Evolutionary conservation across 1,140 invertebrate genomes (phyloP).

Genomic region (Fopius arisanus): DNA sequence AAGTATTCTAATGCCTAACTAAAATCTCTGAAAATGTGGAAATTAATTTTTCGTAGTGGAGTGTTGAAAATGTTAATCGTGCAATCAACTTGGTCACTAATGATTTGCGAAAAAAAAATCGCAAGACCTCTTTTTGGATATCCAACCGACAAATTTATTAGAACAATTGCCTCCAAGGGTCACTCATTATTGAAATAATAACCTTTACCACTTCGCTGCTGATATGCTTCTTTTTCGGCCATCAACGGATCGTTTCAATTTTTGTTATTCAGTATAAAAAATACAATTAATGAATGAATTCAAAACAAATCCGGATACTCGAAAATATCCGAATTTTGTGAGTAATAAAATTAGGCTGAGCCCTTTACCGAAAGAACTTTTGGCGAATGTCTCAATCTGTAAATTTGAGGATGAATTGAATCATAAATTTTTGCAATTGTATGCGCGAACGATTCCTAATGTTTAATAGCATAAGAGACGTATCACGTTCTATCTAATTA

Average conservation of each 20-base stretch:
- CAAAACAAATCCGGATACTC: not conserved
- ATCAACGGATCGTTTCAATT: not conserved
- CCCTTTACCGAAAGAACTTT: constrained; percentile 5
- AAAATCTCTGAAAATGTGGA: not conserved
- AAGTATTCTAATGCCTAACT: constrained; percentile 40
- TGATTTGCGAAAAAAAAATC: not conserved
- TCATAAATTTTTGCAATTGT: constrained; percentile 11
- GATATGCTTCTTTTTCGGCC: no score
- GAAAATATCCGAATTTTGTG: not conserved
- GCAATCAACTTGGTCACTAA: not conserved
- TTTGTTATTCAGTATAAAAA: not conserved
- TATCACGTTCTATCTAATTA: constrained; percentile 50
- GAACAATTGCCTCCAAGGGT: not conserved
- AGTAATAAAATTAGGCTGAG: not conserved
- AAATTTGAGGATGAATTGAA: not conserved
- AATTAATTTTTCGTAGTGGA: not conserved
- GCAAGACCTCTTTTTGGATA: not conserved
- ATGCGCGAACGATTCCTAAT: constrained; percentile 18
- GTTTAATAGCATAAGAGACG: constrained; percentile 49
- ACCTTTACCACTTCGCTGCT: no score
- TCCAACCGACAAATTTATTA: no score
- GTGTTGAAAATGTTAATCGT: not conserved
- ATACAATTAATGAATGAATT: not conserved
- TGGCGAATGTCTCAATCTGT: constrained; percentile 3
- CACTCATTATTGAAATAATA: not conserved